Conservation (phyloP, 2,797 vertebrate genomes). For the Microctenopoma stevenorrisi region DNA sequence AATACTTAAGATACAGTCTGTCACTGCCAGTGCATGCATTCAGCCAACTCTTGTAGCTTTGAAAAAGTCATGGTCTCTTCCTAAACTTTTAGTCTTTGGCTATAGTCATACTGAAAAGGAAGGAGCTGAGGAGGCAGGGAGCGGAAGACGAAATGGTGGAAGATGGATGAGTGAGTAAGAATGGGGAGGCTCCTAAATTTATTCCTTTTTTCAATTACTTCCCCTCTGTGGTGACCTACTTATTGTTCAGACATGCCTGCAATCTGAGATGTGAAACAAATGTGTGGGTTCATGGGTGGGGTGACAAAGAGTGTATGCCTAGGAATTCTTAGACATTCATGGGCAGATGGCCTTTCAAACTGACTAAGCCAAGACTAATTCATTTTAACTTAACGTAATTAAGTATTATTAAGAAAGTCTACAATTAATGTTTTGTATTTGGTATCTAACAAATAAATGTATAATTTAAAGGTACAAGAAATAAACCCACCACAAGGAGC, state of each 20-base stretch:
- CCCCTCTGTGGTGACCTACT: slow-evolving; percentile 78
- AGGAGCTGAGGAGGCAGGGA: slow-evolving; percentile 42
- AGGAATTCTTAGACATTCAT: slow-evolving; percentile 48
- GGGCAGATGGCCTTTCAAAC: slow-evolving; percentile 52
- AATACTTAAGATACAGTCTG: slow-evolving; percentile 9
- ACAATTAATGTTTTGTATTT: not conserved
- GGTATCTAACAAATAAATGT: not conserved
- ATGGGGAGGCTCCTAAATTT: slow-evolving; percentile 63
- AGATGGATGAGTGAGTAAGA: slow-evolving; percentile 62
- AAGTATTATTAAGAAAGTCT: not conserved
- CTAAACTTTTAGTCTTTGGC: slow-evolving; percentile 49
- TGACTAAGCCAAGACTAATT: slow-evolving; percentile 19
- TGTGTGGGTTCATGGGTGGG: slow-evolving; percentile 60
- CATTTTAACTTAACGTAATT: slow-evolving; percentile 29
- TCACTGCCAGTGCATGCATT: slow-evolving; percentile 33
- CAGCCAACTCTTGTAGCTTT: slow-evolving; percentile 37
- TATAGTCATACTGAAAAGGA: slow-evolving; percentile 27
- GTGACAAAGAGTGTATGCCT: slow-evolving; percentile 52
- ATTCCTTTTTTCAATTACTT: slow-evolving; percentile 58
- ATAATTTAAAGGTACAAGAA: not conserved
- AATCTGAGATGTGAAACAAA: slow-evolving; percentile 65
- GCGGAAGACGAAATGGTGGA: slow-evolving; percentile 54
- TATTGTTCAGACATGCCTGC: slow-evolving; percentile 75
- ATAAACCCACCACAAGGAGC: not conserved
- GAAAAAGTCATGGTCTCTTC: slow-evolving; percentile 39